Base-by-base conservation (phyloP, 2,797 vertebrate species). In the Orientallactaga sibirica region DNA sequence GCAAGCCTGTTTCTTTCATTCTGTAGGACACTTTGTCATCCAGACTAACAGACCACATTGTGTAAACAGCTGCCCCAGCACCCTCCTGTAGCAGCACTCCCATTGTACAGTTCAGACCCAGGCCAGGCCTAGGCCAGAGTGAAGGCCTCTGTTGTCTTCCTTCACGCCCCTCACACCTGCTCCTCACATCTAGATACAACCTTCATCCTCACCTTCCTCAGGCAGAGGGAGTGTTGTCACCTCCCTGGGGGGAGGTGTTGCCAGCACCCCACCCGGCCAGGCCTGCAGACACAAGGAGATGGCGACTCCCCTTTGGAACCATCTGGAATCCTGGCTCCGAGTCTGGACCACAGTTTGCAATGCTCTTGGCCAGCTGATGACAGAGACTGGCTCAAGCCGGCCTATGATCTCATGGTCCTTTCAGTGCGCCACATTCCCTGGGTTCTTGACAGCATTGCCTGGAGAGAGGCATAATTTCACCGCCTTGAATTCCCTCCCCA, bases 351-450 rank as follows among this genome's bases (percentile, higher is more conserved):
- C 25, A 10, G 55, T 90, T 92, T 80, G 62, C 25, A 11, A 0
- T 79, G 79, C 52, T 77, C 88, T 77, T 12, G 24, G 70, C 85
- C 68, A 58, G 43, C n/a, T 67, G n/a, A 58, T 66, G 83, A 81
- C 41, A 55, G 67, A 86, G 29, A 41, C 71, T 83, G 91, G 90
- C 68, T 78, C 41, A 61, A 62, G 55, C 14, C 16, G 7, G 66
- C 67, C 89, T 74, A 16, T 88, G 94, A 92, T 29, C 85, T 96
- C 94, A 92, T 2, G 29, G 52, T 37, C 52, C 58, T 88, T 71
- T 64, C n/a, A 3, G 75, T 11, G 48, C 18, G 52, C 18, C 37
- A 64, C 76, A 15, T 74, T 66, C 90, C 9, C 83, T 48, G 74
- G 68, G 66, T 22, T 71, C 75, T 61, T 43, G 58, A 64, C 58